Percentiles rank a stretch among this genome's conserved stretches.
phyloP scores from a whole-genome alignment of 2,113 vertebrate genomes.

The Tachysurus fulvidraco region DNA sequence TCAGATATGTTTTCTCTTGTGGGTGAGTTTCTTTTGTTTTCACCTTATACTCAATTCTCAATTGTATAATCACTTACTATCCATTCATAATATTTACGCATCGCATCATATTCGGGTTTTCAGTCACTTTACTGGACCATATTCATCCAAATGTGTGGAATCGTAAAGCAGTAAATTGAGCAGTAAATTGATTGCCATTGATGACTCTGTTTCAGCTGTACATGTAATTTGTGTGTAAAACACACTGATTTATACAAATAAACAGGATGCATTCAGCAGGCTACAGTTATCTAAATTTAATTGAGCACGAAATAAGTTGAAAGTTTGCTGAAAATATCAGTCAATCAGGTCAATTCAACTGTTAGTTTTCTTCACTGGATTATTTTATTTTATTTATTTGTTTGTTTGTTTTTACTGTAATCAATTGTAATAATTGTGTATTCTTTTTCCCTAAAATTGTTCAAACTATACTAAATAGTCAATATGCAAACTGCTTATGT shows the following conservation, averaged over 20 bases:
- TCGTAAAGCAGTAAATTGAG: not conserved
- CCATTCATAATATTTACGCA: not conserved
- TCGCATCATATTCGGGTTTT: not conserved
- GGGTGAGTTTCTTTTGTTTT: constrained; percentile 78
- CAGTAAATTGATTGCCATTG: not conserved
- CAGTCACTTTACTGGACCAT: no score
- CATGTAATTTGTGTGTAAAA: not conserved
- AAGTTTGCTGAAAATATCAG: not conserved
- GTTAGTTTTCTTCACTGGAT: not conserved
- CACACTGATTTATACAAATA: not conserved
- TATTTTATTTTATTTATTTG: no score
- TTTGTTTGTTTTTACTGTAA: no score
- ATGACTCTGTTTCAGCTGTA: not conserved
- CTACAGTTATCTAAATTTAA: not conserved
- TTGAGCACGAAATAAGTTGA: not conserved
- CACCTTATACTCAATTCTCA: not conserved
- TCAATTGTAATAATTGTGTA: no score
- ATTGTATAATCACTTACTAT: not conserved
- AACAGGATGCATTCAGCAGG: not conserved
- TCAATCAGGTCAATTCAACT: not conserved
- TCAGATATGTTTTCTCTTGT: constrained; percentile 98
- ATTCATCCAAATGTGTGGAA: not conserved
- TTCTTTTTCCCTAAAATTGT: not conserved
- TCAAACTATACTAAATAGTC: not conserved
- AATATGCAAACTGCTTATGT: not conserved